phyloP scores from a whole-genome alignment of 1,140 invertebrate species.

The Trichonephila clavata region DNA sequence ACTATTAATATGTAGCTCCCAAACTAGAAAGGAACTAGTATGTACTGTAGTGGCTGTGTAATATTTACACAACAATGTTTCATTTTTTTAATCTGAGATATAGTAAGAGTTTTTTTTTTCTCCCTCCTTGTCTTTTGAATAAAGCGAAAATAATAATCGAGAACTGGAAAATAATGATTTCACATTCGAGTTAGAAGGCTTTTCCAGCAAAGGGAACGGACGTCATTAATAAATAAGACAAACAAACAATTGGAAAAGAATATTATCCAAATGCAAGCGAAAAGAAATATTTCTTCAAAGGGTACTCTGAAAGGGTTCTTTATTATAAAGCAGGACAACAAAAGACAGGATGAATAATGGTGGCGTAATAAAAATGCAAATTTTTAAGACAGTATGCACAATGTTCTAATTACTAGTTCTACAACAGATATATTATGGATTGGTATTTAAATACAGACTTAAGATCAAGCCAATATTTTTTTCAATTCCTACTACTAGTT shows the following conservation, averaged over 20 bases:
- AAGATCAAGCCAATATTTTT: neutral
- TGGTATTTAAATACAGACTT: neutral
- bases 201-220: neutral
- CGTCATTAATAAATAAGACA: slow-evolving; percentile 42
- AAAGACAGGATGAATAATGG: slow-evolving; percentile 16
- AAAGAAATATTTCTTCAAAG: neutral
- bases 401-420: slow-evolving; percentile 37
- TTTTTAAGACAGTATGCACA: neutral
- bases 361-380: slow-evolving; percentile 55
- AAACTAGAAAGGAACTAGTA: neutral
- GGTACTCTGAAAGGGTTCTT: neutral
- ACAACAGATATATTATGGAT: neutral
- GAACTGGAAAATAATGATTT: slow-evolving; percentile 60
- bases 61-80: slow-evolving; percentile 41
- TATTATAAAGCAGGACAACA: neutral
- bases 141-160: slow-evolving; percentile 44
- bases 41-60: neutral
- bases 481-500: too few relatives aligned
- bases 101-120: neutral
- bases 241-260: slow-evolving; percentile 32
- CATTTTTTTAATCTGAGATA: slow-evolving; percentile 19
- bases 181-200: slow-evolving; percentile 36
- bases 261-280: neutral
- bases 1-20: neutral
- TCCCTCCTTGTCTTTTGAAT: neutral